A percentile compares a stretch with the other conserved stretches of the same genome.
Evolutionary conservation across 2,113 vertebrate species (phyloP).

Genomic region (Pedionomus torquatus): DNA sequence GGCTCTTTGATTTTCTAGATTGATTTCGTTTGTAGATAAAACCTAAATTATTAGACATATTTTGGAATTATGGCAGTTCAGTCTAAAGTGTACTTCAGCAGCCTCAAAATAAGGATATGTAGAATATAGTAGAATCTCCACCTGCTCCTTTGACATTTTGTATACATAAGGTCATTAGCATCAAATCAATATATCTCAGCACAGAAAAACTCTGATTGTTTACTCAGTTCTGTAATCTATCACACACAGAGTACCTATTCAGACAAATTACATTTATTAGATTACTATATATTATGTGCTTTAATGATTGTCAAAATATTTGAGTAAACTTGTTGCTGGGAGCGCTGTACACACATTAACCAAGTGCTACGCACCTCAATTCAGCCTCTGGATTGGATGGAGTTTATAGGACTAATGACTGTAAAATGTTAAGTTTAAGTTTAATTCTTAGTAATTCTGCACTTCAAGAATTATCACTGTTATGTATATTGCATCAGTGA

Average conservation of each 20-base stretch:
- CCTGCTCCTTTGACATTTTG: not conserved
- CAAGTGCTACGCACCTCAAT: not conserved
- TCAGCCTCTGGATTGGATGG: not conserved
- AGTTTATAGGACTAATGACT: not conserved
- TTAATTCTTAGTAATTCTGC: not conserved
- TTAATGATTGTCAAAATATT: not conserved
- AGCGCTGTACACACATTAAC: not conserved
- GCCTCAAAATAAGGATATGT: not conserved
- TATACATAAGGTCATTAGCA: not conserved
- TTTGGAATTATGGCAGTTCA: not conserved
- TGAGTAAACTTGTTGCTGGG: not conserved
- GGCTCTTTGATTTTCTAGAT: not conserved
- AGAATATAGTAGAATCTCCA: not conserved
- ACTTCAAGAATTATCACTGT: not conserved
- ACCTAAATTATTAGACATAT: not conserved
- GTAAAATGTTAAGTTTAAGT: not conserved
- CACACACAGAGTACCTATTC: not conserved
- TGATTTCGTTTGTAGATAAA: slow-evolving; percentile 20
- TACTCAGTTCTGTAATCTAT: not conserved
- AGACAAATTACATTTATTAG: not conserved
- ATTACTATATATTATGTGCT: not conserved
- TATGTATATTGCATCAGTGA: not conserved
- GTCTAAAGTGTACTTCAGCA: not conserved
- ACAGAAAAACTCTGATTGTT: not conserved
- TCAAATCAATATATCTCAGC: not conserved